These are phyloP conservation scores for Passer montanus DNA, from an alignment of 2,113 vertebrate genomes.

Conservation along the genomic window DNA sequence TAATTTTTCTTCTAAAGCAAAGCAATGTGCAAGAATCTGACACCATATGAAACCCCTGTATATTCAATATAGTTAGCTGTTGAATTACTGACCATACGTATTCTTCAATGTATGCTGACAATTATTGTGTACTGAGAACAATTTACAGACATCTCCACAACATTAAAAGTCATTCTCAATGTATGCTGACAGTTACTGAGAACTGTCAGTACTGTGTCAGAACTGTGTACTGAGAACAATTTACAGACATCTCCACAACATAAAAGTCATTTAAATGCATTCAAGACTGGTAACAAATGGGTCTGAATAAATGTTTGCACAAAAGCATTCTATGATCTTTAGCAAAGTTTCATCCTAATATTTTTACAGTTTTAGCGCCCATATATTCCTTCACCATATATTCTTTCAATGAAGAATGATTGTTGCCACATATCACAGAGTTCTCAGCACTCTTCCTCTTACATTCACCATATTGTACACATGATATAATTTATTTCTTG, in stretches of 20 bases:
- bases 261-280: conserved; percentile 67
- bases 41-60: background rate
- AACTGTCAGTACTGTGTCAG: too few species aligned
- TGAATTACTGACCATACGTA: background rate
- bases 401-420: conserved; percentile 21
- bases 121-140: conserved; percentile 32
- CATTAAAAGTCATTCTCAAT: conserved; percentile 52
- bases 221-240: conserved; percentile 30
- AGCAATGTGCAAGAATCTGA: background rate
- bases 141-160: conserved; percentile 54
- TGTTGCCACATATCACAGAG: background rate
- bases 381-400: background rate
- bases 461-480: background rate
- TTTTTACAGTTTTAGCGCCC: conserved; percentile 22
- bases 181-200: background rate
- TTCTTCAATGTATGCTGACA: background rate
- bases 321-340: conserved; percentile 33
- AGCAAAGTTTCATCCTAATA: conserved; percentile 33
- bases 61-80: background rate
- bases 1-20: conserved; percentile 6
- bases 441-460: background rate
- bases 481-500: background rate
- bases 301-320: conserved; percentile 8
- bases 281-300: conserved; percentile 49
- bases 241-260: conserved; percentile 48